These are phyloP conservation scores for Megaustenia siamemsis DNA, from an alignment of 2,888 invertebrate species.

Conservation along the genomic window DNA sequence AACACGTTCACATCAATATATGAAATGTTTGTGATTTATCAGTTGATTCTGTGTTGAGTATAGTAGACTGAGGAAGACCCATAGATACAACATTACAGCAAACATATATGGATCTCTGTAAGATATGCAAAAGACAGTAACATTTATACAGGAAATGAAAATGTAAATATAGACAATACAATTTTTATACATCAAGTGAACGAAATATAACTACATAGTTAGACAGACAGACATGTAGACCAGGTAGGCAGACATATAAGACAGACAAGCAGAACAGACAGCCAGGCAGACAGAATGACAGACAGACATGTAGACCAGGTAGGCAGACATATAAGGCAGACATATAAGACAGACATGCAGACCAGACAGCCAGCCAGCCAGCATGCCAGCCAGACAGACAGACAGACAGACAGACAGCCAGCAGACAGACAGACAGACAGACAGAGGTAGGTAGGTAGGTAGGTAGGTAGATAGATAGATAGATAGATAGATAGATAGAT, in stretches of 20 bases:
- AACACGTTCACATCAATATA: too few relatives aligned
- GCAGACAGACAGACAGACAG: neutral
- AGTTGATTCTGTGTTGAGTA: too few relatives aligned
- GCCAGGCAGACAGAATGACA: neutral
- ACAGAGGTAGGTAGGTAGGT: neutral
- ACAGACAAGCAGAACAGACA: neutral
- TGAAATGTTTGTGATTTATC: too few relatives aligned
- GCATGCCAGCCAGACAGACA: neutral
- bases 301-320: neutral
- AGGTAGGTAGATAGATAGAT: neutral
- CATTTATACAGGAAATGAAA: too few relatives aligned
- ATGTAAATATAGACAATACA: too few relatives aligned
- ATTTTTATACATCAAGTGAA: too few relatives aligned
- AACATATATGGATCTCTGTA: too few relatives aligned
- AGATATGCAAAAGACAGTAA: too few relatives aligned
- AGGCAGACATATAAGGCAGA: neutral
- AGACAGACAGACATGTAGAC: neutral
- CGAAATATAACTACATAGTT: constrained; percentile 10
- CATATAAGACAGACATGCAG: neutral
- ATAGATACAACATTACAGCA: too few relatives aligned
- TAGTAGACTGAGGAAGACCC: too few relatives aligned
- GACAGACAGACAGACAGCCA: neutral
- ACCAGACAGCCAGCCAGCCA: neutral
- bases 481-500: neutral
- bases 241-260: neutral